These are phyloP conservation scores for Marmota monax DNA, from an alignment of 2,113 vertebrate species.

Conservation along the genomic window DNA sequence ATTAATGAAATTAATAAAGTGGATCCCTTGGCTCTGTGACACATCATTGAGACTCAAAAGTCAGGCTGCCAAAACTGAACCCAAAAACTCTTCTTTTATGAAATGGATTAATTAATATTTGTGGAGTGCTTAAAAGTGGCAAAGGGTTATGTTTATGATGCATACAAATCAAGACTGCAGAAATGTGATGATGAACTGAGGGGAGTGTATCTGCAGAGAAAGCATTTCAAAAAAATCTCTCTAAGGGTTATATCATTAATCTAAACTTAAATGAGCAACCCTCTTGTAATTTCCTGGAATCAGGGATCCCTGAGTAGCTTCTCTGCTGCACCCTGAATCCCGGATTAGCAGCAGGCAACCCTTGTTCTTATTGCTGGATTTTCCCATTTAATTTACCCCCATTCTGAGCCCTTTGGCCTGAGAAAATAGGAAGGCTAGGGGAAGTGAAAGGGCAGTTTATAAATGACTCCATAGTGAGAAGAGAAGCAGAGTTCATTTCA, in stretches of 20 bases:
- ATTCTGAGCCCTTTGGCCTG: background rate
- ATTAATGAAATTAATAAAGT: background rate
- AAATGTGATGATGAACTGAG: background rate
- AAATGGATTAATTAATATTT: constrained; percentile 59
- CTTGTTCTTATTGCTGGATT: background rate
- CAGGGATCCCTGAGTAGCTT: background rate
- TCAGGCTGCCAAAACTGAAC: background rate
- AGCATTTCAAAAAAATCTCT: background rate
- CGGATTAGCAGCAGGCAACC: background rate
- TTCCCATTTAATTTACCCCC: background rate
- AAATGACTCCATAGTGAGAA: background rate
- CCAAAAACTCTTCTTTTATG: background rate
- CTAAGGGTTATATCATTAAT: background rate
- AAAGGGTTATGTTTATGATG: background rate
- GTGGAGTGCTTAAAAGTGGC: background rate
- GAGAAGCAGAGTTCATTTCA: background rate
- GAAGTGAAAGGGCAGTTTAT: background rate
- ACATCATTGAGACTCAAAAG: background rate
- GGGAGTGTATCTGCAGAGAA: background rate
- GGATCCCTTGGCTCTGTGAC: background rate
- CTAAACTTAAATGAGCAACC: background rate
- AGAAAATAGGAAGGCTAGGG: background rate
- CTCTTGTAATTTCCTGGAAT: background rate
- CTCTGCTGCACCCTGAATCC: background rate
- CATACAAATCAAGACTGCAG: background rate